phyloP scores from a whole-genome alignment of 2,888 invertebrate genomes.

The Trichopoda pennipes region DNA sequence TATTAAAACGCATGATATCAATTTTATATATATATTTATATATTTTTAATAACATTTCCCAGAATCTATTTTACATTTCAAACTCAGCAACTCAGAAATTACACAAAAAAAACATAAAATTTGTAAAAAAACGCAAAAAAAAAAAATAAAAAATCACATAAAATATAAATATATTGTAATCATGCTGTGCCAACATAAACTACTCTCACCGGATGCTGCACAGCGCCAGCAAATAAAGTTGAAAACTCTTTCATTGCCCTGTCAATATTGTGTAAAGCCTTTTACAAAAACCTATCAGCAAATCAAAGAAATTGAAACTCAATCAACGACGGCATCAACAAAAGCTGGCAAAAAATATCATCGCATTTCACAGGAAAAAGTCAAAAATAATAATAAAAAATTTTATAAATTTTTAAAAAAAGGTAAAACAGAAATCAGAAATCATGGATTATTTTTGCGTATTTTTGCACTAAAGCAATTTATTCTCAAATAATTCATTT shows the following conservation, averaged over 20 bases:
- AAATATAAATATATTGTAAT: slow-evolving; percentile 1
- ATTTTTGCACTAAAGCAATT: not conserved
- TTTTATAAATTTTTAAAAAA: slow-evolving; percentile 52
- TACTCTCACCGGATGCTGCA: slow-evolving; percentile 15
- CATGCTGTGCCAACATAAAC: slow-evolving; percentile 56
- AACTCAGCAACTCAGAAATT: too few relatives aligned
- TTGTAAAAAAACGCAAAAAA: not conserved
- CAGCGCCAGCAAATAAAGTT: slow-evolving; percentile 37
- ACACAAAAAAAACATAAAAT: too few relatives aligned
- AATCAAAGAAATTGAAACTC: slow-evolving; percentile 58
- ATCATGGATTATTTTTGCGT: too few relatives aligned
- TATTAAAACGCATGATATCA: not conserved
- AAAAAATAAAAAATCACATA: not conserved
- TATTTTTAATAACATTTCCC: too few relatives aligned
- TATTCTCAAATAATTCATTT: not conserved
- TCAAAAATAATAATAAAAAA: slow-evolving; percentile 55
- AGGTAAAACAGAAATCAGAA: slow-evolving; percentile 33
- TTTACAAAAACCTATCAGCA: slow-evolving; percentile 58
- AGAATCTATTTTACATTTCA: not conserved
- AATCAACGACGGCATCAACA: slow-evolving; percentile 19
- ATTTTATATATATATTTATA: too few relatives aligned
- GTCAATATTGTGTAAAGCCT: slow-evolving; percentile 53
- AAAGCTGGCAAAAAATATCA: slow-evolving; percentile 35
- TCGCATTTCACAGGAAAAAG: slow-evolving; percentile 36
- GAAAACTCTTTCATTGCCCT: slow-evolving; percentile 53